Evolutionary conservation across 1,140 invertebrate species (phyloP), one percentile per base, ranked within the genome.

Genomic region (Scaptomyza pallida): DNA sequence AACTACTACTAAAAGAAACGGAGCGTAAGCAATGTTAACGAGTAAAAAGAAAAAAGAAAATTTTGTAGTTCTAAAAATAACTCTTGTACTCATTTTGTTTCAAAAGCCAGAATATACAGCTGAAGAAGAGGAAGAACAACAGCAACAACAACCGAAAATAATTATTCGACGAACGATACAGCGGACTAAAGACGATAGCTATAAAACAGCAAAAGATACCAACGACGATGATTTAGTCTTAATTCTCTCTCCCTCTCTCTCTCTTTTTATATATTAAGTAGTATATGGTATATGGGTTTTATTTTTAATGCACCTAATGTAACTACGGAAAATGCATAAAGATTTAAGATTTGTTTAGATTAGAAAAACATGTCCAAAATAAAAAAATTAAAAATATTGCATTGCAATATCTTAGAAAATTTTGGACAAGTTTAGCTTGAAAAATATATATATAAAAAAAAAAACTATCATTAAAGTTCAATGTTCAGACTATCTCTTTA

Each of bases 11-110:
- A n/a, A n/a, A 70, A 79, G 56, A 76, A n/a, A 85, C 80, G 76
- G 57, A 86, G 76, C 76, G 72, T 80, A 80, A 76, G 82, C 73
- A 86, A 88, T 86, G 73, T 85, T 85, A 85, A 78, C 81, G 81
- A 85, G 77, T 88, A 88, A 86, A 72, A 81, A 75, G 51, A 73
- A 77, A 81, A 73, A 85, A 81, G 76, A 86, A 26, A 26, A 26
- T 4, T 26, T 80, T 76, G 86, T 85, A 76, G 75, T 85, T 86
- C 81, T 86, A 86, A 81, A 86, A 86, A 86, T 86, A 86, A 86
- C 81, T 54, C 41, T 68, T 85, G 81, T 86, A 86, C 81, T 86
- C 81, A 86, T 86, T 86, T 86, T 74, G 72, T 73, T 88, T 86
- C 61, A 86, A 86, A 86, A 68, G 77, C 73, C 80, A 74, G 61